phyloP scores from a whole-genome alignment of 2,797 vertebrate genomes.

The Leptatherina wallacei region DNA sequence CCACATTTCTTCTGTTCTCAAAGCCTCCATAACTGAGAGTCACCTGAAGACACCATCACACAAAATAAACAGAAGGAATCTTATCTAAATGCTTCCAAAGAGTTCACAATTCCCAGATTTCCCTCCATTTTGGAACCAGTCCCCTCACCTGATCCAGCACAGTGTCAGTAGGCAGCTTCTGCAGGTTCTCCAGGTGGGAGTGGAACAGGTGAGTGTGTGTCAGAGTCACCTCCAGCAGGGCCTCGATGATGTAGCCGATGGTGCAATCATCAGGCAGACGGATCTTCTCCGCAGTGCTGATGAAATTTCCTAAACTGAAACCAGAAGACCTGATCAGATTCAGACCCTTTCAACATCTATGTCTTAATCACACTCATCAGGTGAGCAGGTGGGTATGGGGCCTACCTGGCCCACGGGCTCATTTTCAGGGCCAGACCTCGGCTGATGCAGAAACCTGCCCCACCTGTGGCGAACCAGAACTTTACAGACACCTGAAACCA shows the following conservation, averaged over 20 bases:
- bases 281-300: conserved; percentile 95
- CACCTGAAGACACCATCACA: conserved; percentile 78
- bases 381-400: no score
- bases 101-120: background rate
- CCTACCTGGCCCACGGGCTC: conserved; percentile 97
- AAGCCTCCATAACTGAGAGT: conserved; percentile 96
- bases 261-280: conserved; percentile 97
- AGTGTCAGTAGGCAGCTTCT: conserved; percentile 82
- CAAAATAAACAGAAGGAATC: background rate
- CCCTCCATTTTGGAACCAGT: background rate
- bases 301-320: conserved; percentile 94
- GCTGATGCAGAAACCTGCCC: conserved; percentile 97
- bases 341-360: no score
- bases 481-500: conserved; percentile 86
- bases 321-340: background rate
- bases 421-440: conserved; percentile 97
- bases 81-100: no score
- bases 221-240: conserved; percentile 90
- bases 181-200: conserved; percentile 95
- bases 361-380: no score
- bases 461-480: conserved; percentile 99
- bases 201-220: conserved; percentile 91
- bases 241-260: conserved; percentile 96
- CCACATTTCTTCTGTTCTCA: conserved; percentile 92
- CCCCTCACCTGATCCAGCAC: conserved; percentile 87